Conservation (phyloP, 2,888 invertebrate species). For the Sylvicola fuscatus region DNA sequence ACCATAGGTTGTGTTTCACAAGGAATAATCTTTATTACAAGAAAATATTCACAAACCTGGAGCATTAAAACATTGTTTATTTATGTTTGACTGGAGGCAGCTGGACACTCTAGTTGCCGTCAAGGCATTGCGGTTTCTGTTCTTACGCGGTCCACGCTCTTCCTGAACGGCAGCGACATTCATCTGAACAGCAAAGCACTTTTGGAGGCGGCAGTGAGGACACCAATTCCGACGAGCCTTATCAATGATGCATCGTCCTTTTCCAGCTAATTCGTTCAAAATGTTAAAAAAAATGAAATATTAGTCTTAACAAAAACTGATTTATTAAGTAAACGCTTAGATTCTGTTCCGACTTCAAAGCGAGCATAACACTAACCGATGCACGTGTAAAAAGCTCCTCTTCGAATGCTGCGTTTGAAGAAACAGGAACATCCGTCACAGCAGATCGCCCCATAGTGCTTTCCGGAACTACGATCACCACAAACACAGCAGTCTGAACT, state of each 20-base stretch:
- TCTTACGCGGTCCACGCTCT: conserved; percentile 55
- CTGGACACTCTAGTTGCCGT: no score
- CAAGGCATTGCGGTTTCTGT: conserved; percentile 3
- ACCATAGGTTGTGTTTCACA: no score
- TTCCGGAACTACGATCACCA: conserved; percentile 63
- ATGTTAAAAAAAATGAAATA: conserved; percentile 1
- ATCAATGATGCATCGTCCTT: conserved; percentile 53
- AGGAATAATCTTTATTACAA: no score
- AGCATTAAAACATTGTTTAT: no score
- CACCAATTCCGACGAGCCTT: conserved; percentile 76
- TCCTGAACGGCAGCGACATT: conserved; percentile 65
- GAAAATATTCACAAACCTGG: no score
- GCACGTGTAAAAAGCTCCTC: conserved; percentile 51
- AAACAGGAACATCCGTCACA: conserved; percentile 84
- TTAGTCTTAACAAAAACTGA: no score
- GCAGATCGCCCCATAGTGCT: conserved; percentile 66
- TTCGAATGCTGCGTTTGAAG: conserved; percentile 64
- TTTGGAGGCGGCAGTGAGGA: conserved; percentile 59
- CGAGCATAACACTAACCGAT: no score
- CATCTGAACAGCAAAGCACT: conserved; percentile 59
- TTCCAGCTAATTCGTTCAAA: no score
- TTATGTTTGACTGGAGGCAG: no score
- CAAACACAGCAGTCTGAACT: conserved; percentile 52
- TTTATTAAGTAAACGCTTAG: no score
- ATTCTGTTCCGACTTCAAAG: no score